These are phyloP conservation scores for Torymus tubicola DNA, from an alignment of 2,888 invertebrate species.

Conservation along the genomic window DNA sequence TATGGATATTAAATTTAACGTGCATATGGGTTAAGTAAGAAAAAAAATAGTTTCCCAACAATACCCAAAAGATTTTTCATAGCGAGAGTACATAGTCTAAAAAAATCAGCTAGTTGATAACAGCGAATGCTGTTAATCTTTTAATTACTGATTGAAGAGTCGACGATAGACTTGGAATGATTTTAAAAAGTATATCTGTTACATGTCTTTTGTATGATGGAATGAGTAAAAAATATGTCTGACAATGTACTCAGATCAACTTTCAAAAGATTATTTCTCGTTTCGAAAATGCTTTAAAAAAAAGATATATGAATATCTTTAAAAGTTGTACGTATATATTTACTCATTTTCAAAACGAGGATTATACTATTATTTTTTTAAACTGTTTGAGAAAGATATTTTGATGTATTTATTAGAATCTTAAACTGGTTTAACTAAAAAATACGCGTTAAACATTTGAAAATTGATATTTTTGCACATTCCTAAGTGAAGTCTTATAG, in stretches of 20 bases:
- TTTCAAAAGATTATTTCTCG: slow-evolving; percentile 1
- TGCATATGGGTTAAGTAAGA: background rate
- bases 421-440: too few relatives aligned
- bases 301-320: too few relatives aligned
- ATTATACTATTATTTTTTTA: too few relatives aligned
- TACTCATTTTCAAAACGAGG: too few relatives aligned
- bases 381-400: too few relatives aligned
- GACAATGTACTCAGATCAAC: slow-evolving; percentile 4
- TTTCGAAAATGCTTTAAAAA: too few relatives aligned
- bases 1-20: too few relatives aligned
- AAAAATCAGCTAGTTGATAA: slow-evolving; percentile 63
- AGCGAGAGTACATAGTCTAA: slow-evolving; percentile 68
- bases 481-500: too few relatives aligned
- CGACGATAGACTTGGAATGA: slow-evolving; percentile 74
- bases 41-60: background rate
- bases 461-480: slow-evolving; percentile 1
- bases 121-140: slow-evolving; percentile 58
- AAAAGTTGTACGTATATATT: too few relatives aligned
- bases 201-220: slow-evolving; percentile 45
- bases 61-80: slow-evolving; percentile 16
- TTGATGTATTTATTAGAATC: too few relatives aligned
- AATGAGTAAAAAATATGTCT: slow-evolving; percentile 27
- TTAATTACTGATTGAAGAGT: slow-evolving; percentile 74
- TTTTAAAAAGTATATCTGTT: slow-evolving; percentile 38
- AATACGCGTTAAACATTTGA: background rate